Percentiles rank a stretch among this genome's conserved stretches.
These are phyloP conservation scores for Anoplolepis gracilipes DNA, from an alignment of 1,140 invertebrate species.

Conservation along the genomic window DNA sequence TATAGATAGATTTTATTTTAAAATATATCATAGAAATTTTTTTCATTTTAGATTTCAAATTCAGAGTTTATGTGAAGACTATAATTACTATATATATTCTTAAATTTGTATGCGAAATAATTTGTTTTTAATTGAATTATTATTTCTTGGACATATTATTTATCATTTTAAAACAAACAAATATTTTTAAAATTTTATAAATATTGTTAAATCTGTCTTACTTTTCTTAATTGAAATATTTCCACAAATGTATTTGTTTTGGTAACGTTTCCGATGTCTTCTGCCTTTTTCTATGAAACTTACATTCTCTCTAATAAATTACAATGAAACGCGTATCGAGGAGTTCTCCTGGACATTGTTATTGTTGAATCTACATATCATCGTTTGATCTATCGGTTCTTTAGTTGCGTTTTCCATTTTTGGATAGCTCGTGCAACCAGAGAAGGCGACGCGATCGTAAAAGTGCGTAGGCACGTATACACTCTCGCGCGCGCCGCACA, in stretches of 20 bases:
- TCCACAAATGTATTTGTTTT: neutral
- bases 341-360: neutral
- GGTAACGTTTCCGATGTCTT: neutral
- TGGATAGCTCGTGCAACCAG: neutral
- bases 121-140: too few relatives aligned
- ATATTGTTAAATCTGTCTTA: neutral
- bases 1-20: neutral
- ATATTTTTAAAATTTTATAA: neutral
- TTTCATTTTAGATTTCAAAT: too few relatives aligned
- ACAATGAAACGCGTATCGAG: neutral
- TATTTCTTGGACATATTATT: too few relatives aligned
- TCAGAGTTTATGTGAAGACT: too few relatives aligned
- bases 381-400: neutral
- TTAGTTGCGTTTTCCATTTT: slow-evolving; percentile 26
- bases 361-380: neutral
- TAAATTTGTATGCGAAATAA: neutral
- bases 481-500: slow-evolving; percentile 40
- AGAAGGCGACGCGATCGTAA: slow-evolving; percentile 36
- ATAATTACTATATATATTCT: too few relatives aligned
- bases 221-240: neutral
- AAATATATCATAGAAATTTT: neutral
- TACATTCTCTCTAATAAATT: neutral
- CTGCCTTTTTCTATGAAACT: neutral
- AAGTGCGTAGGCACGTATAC: slow-evolving; percentile 63
- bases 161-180: neutral